Base-by-base conservation (phyloP, 2,888 invertebrate species). In the Mylabris sibirica region DNA sequence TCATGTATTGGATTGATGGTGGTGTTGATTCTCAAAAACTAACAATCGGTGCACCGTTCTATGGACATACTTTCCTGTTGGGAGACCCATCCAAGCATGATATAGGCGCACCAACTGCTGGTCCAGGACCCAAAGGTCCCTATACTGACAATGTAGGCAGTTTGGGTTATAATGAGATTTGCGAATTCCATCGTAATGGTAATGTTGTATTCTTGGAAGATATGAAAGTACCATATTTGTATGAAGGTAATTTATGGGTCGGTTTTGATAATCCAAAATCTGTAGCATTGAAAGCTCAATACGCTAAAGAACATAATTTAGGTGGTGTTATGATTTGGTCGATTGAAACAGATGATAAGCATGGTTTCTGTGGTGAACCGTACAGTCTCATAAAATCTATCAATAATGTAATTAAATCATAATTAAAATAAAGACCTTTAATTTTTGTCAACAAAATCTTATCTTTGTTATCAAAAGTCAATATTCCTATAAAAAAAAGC, bases 281-380 rank as follows among this genome's bases (percentile, higher is more conserved):
- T 2, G 70, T 75, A 24, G 60, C 71, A 63, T 71, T 74, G 0
- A 81, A 89, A 82, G 74, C 84, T 53, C 57, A 80, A 77, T 80
- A 80, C 72, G 75, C 84, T 62, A 74, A 85, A 78, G 71, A 83
- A 69, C 62, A 80, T 65, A 66, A 85, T 70, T 75, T 89, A 67
- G 85, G 85, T 62, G 92, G 92, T 14, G 85, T 87, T 0, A 92
- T 93, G 91, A 77, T 90, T 0, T 93, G 93, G 93, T 91, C 91
- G 61, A 86, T 93, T 12, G 93, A 93, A 77, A 90, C 90, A 6
- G 93, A 93, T 77, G 93, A 93, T 77, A 91, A 91, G 76, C 85
- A 80, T 8, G 90, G 89, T 0, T 74, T 77, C 0, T 92, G 92
- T 73, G 87, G 88, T 0, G 77, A 76, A 14, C 84, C 84, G 20